A percentile compares a stretch with the other conserved stretches of the same genome.
These are phyloP conservation scores for Cladopsammia gracilis DNA, from an alignment of 64 coral and sea anemone species.

Conservation along the genomic window DNA sequence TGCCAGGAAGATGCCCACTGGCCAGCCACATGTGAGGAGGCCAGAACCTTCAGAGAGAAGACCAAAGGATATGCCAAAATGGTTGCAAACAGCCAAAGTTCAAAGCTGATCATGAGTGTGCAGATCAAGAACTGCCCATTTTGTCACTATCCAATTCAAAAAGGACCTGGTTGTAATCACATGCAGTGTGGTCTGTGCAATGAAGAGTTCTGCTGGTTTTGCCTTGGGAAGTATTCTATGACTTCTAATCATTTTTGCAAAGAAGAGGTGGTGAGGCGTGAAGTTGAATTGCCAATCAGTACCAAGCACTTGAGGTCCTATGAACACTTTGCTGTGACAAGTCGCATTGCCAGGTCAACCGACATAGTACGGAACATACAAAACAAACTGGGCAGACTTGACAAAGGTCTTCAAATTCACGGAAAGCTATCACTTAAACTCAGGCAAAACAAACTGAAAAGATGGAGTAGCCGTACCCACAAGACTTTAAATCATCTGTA, in stretches of 20 bases:
- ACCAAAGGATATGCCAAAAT: conserved; percentile 62
- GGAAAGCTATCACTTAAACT: conserved; percentile 27
- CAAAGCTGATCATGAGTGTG: conserved; percentile 48
- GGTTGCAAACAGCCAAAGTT: conserved; percentile 11
- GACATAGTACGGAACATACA: neutral
- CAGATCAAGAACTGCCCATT: conserved; percentile 78
- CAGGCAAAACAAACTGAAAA: neutral
- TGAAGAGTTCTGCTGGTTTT: conserved; percentile 79
- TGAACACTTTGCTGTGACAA: conserved; percentile 54
- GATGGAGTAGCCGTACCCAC: neutral
- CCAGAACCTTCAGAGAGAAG: conserved; percentile 49
- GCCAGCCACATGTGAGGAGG: conserved; percentile 81
- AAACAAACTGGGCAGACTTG: conserved; percentile 37
- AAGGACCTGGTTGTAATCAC: conserved; percentile 67
- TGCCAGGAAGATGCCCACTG: conserved; percentile 84
- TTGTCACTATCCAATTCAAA: conserved; percentile 81
- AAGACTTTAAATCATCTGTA: conserved; percentile 31
- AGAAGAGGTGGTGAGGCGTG: neutral
- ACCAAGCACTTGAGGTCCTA: conserved; percentile 66
- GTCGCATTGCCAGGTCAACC: conserved; percentile 48
- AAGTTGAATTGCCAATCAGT: conserved; percentile 50
- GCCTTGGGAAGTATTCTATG: conserved; percentile 18
- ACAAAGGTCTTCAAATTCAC: conserved; percentile 8
- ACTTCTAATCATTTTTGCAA: conserved; percentile 29
- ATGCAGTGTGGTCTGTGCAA: conserved; percentile 73